These are phyloP conservation scores for Marisa cornuarietis DNA, from an alignment of 1,140 invertebrate genomes.

Conservation along the genomic window DNA sequence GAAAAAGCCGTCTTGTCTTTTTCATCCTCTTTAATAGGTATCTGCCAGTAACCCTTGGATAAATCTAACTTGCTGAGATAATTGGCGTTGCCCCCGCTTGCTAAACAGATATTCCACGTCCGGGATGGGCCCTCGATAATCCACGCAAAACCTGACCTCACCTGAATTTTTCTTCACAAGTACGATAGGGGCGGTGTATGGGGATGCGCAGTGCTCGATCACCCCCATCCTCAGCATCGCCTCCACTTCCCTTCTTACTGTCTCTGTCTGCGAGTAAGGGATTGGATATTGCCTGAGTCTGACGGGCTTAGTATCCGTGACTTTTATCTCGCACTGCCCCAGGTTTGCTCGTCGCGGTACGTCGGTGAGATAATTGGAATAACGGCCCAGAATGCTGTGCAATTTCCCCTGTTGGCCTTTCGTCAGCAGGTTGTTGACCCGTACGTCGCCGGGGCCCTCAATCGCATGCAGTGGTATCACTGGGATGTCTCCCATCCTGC, in stretches of 20 bases:
- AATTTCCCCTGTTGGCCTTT: neutral
- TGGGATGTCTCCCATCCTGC: neutral
- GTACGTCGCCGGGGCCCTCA: neutral
- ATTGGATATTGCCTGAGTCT: constrained; percentile 46
- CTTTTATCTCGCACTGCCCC: constrained; percentile 27
- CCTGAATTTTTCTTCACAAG: constrained; percentile 66
- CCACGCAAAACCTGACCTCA: constrained; percentile 66
- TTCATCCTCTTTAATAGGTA: constrained; percentile 7
- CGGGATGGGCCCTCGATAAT: constrained; percentile 64
- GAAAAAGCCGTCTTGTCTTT: constrained; percentile 27
- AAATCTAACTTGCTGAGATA: constrained; percentile 26
- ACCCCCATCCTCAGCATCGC: constrained; percentile 58
- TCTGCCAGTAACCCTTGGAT: constrained; percentile 36
- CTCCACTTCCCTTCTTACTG: constrained; percentile 60
- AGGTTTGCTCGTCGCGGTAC: constrained; percentile 27
- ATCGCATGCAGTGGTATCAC: neutral
- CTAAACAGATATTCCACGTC: constrained; percentile 40
- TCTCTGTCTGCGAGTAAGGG: constrained; percentile 58
- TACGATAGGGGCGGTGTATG: constrained; percentile 70
- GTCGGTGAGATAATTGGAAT: constrained; percentile 8
- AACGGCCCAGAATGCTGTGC: neutral
- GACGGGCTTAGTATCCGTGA: too few relatives aligned
- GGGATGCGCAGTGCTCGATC: constrained; percentile 57
- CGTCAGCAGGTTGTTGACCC: neutral
- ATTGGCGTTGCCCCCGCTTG: constrained; percentile 5